Percentiles rank a stretch among this genome's conserved stretches.
Conservation (phyloP, 1,140 invertebrate species). For the Metaphire vulgaris region DNA sequence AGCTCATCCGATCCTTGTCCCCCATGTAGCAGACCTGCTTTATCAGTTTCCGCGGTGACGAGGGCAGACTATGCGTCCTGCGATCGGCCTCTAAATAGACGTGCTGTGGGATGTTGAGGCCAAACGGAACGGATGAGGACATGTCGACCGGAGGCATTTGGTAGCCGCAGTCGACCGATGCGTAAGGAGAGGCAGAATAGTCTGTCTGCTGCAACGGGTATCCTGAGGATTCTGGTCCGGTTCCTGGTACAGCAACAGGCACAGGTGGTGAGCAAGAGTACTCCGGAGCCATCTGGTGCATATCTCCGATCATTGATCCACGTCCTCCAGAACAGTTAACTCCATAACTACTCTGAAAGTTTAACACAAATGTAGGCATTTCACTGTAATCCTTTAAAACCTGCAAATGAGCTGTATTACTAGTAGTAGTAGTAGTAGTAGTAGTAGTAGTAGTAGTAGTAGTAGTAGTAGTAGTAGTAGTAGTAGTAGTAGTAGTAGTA, state of each 20-base stretch:
- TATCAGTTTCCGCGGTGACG: constrained; percentile 15
- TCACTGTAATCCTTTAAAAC: too few relatives aligned
- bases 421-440: too few relatives aligned
- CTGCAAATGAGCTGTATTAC: too few relatives aligned
- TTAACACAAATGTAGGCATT: not conserved
- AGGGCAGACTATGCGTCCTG: constrained; percentile 14
- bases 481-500: too few relatives aligned
- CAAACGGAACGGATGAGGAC: not conserved
- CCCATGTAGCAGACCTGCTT: not conserved
- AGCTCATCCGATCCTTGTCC: not conserved
- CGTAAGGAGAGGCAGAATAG: not conserved
- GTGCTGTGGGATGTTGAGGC: constrained; percentile 12
- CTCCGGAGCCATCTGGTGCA: not conserved
- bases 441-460: too few relatives aligned
- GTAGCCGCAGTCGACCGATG: not conserved
- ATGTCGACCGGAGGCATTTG: not conserved
- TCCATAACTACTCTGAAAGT: not conserved
- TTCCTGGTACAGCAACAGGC: not conserved
- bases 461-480: too few relatives aligned
- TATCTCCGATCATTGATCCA: not conserved
- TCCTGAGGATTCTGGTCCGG: not conserved
- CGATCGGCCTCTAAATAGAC: constrained; percentile 6
- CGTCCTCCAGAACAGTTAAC: not conserved
- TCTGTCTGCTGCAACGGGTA: not conserved
- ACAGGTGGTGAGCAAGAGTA: not conserved